Evolutionary conservation across 2,113 vertebrate genomes (phyloP), one percentile per base, ranked within the genome.

Genomic region (Gasterosteus aculeatus): DNA sequence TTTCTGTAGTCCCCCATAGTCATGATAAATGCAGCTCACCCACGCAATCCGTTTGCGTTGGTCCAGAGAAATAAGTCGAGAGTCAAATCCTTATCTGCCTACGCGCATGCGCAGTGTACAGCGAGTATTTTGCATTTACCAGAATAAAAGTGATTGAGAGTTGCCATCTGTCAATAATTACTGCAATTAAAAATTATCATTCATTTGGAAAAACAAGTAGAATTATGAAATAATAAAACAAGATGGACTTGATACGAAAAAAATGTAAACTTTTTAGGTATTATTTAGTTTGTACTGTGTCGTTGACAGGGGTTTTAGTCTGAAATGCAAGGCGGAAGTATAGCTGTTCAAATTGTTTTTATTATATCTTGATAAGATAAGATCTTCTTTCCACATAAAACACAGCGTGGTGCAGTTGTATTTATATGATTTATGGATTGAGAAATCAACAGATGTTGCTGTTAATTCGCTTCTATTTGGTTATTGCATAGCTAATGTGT

Each of bases 21-120:
- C 56, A 70, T 57, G 33, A 26, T 35, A 38, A 56, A 78, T 14
- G 53, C 15, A 66, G 7, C 39, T 59, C 72, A 49, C 31, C 7
- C 39, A 59, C 53, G 62, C 78, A 63, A 79, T 38, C 59, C 47
- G 42, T 60, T 31, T 26, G 53, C 58, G 6, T 66, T 29, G 57
- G 69, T 57, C 47, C 31, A 35, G 74, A 69, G 4, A 56, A 22
- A 56, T 29, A 29, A 57, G 72, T 57, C 47, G 26, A 31, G 74
- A 72, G 74, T 76, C 77, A 90, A 85, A 89, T 39, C 82, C 69
- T 19, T 10, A 54, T 22, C 71, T 46, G 11, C 1, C 31, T 14
- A 10, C 35, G 42, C 86, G 80, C 90, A 92, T 90, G 90, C 89
- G 87, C 79, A 75, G 9, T 19, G 53, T 33, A 11, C 19, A 57